Evolutionary conservation across 2,888 invertebrate genomes (phyloP), one percentile per base, ranked within the genome.

Genomic region (Tachina grossa): DNA sequence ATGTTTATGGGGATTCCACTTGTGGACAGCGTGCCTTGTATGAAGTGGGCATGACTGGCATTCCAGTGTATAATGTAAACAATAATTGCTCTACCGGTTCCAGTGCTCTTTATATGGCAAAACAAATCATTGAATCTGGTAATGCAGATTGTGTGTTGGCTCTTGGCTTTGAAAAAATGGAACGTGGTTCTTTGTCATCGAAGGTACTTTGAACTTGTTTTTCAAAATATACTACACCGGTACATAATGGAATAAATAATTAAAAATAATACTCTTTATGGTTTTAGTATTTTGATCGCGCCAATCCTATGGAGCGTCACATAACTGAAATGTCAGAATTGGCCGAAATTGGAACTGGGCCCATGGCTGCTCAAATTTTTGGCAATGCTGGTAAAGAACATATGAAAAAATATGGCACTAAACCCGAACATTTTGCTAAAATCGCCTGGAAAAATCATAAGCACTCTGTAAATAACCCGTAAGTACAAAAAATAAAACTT

Each of bases 71-170:
- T 93, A 99, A 99, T 93, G 99, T 99, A 14, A 99, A 99, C 93
- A 99, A 99, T 92, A 99, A 99, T 91, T 99, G 99, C 91, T 97
- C 99, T 0, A 99, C 99, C 1, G 99, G 99, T 43, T 97, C 99
- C 0, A 97, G 97, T 76, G 99, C 99, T 1, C 93, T 99, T 5
- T 95, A 96, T 90, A 93, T 99, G 90, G 98, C 96, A 0, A 98
- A 98, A 91, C 98, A 99, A 92, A 94, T 98, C 22, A 94, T 99
- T n/a, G 97, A 98, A 93, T 95, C 96, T 85, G 98, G 98, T 13
- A 94, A 95, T 89, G 95, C 96, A 16, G 97, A 98, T 89, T 97
- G 99, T 90, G 96, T 97, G 0, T 93, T 99, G 79, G 99, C 98
- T 1, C 93, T 99, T 45, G 99, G 99, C 6, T 99, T 99, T 92